Percentiles rank a stretch among this genome's conserved stretches.
These are phyloP conservation scores for Lates calcarifer DNA, from an alignment of 2,113 vertebrate genomes.

Conservation along the genomic window DNA sequence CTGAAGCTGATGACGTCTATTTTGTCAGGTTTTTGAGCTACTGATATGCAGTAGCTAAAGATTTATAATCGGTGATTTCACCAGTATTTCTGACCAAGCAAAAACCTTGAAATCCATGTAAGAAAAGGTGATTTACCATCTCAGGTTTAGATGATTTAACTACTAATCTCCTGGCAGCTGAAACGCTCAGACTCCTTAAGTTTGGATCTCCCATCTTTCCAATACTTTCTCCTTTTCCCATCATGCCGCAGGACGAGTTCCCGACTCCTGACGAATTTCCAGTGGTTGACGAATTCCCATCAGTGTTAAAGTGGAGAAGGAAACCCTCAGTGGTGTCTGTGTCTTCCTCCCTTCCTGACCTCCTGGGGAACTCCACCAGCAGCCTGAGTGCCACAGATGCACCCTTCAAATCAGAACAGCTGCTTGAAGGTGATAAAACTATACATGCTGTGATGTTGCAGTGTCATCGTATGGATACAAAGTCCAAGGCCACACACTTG, in stretches of 20 bases:
- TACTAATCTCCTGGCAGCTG: too few species aligned
- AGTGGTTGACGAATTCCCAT: constrained; percentile 85
- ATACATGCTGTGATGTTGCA: too few species aligned
- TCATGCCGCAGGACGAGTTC: constrained; percentile 78
- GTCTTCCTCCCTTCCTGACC: constrained; percentile 89
- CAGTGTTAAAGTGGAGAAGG: constrained; percentile 91
- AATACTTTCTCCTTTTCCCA: neutral
- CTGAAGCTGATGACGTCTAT: too few species aligned
- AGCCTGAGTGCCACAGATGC: constrained; percentile 86
- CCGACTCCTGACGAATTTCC: constrained; percentile 86
- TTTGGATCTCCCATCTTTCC: neutral
- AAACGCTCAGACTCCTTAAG: too few species aligned
- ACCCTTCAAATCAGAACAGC: constrained; percentile 86
- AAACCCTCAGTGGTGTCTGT: constrained; percentile 87
- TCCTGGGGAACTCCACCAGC: constrained; percentile 87
- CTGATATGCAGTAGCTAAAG: too few species aligned
- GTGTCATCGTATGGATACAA: neutral
- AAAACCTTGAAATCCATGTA: too few species aligned
- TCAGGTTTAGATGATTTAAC: too few species aligned
- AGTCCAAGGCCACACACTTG: constrained; percentile 22
- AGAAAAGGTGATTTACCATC: too few species aligned
- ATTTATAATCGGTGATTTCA: too few species aligned
- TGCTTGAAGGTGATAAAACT: constrained; percentile 82
- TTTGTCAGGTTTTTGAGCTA: too few species aligned
- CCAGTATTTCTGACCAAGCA: too few species aligned